Percentiles rank a stretch among this genome's conserved stretches.
phyloP scores from a whole-genome alignment of 2,888 invertebrate genomes.

The Epinotia brunnichana region DNA sequence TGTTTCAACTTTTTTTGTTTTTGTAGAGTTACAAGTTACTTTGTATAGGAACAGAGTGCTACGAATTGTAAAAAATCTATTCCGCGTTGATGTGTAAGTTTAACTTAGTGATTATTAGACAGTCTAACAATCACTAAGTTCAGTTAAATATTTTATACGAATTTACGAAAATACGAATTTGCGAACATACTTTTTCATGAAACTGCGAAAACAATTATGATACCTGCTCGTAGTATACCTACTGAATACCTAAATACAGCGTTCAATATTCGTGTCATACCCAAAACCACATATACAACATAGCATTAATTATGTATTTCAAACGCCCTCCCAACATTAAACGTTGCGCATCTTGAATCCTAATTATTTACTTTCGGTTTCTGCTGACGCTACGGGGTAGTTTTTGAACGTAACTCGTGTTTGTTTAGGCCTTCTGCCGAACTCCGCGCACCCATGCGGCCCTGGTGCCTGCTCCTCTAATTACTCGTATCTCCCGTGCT shows the following conservation, averaged over 20 bases:
- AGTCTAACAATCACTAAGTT: no score
- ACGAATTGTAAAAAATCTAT: no score
- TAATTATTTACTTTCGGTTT: conserved; percentile 35
- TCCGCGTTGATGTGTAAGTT: no score
- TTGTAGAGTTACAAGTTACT: no score
- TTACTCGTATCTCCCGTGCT: conserved; percentile 58
- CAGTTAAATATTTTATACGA: no score
- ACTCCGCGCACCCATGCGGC: conserved; percentile 56
- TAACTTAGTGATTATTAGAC: no score
- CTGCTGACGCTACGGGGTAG: conserved; percentile 59
- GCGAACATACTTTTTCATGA: no score
- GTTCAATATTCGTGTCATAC: not conserved
- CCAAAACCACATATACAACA: not conserved
- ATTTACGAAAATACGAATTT: no score
- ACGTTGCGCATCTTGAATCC: not conserved
- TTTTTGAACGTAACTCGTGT: conserved; percentile 68
- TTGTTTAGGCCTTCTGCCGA: conserved; percentile 71
- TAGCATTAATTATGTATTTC: not conserved
- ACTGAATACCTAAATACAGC: not conserved
- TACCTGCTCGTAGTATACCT: no score
- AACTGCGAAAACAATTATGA: no score
- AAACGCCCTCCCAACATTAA: not conserved
- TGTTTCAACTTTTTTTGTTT: no score
- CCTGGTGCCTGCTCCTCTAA: conserved; percentile 66
- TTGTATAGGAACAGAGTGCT: no score